Base-by-base conservation (phyloP, 2,797 vertebrate species). In the Bovichtus variegatus region DNA sequence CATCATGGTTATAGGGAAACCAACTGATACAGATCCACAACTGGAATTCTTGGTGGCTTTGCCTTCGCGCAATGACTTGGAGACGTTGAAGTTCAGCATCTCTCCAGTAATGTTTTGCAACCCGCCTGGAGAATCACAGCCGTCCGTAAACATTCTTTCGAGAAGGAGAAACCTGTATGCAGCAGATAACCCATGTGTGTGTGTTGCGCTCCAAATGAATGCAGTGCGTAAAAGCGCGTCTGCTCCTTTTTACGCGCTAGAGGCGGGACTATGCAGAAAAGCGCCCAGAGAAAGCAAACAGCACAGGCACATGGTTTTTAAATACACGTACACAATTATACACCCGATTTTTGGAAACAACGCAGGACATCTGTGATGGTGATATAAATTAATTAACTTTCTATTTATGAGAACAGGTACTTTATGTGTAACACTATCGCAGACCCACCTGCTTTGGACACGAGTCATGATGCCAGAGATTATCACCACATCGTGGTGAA, bases 1-100 rank as follows among this genome's bases (percentile, higher is more conserved):
- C 96, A 99, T 97, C 98, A 99, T 99, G 70, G 93, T 94, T 51
- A 99, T 95, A 1, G 98, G 97, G 81, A 96, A 98, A 38, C 91
- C 96, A 36, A 97, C 96, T 0, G 97, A 98, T 29, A 97, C 96
- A 0, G 93, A 95, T 59, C 95, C 69, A 84, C 96, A 96, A 11
- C 87, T 83, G 74, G 81, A 74, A 9, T 88, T 92, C 13, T 87
- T 89, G 75, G 76, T 91, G 64, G 0, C 69, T 51, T 87, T 86
- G 74, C 61, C 59, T 31, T 89, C 90, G 59, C 68, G 89, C 57
- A 68, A n/a, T 4, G 84, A 58, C 55, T 64, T 86, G 81, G 95
- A 94, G 12, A 84, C 23, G 88, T 95, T 96, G 25, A 87, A 67
- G 51, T 59, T 63, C 81, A 90, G 76, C 94, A 95, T 95, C 16